Conservation (phyloP, 2,113 vertebrate species). For the Malurus elegans region DNA sequence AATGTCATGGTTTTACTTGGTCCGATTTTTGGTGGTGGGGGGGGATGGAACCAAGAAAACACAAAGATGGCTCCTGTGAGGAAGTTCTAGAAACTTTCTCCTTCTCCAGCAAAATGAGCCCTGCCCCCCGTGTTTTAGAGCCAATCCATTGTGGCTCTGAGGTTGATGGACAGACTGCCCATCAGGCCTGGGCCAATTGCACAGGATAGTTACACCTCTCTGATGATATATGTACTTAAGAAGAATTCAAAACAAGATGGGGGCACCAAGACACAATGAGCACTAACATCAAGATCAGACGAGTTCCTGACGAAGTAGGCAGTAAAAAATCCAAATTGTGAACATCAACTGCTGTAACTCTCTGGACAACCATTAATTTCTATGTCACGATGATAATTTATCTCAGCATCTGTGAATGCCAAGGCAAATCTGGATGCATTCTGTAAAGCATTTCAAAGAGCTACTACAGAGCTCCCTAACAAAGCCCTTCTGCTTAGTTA, state of each 20-base stretch:
- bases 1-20: not conserved
- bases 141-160: too few species aligned
- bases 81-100: too few species aligned
- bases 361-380: not conserved
- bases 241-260: too few species aligned
- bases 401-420: not conserved
- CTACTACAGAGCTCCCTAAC: not conserved
- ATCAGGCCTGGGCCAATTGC: too few species aligned
- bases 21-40: too few species aligned
- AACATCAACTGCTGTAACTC: not conserved
- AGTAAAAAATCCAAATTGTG: not conserved
- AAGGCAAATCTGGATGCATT: not conserved
- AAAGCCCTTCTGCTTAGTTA: not conserved
- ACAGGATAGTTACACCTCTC: too few species aligned
- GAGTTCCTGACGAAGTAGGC: not conserved
- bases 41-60: too few species aligned
- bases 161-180: too few species aligned
- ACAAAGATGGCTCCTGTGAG: too few species aligned
- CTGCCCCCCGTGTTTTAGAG: too few species aligned
- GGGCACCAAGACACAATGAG: not conserved
- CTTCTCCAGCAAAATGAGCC: too few species aligned
- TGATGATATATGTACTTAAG: too few species aligned
- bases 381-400: not conserved
- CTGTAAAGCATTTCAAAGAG: not conserved
- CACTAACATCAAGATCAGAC: not conserved